These are phyloP conservation scores for Lasioglossum vierecki DNA, from an alignment of 2,888 invertebrate genomes.

Conservation along the genomic window DNA sequence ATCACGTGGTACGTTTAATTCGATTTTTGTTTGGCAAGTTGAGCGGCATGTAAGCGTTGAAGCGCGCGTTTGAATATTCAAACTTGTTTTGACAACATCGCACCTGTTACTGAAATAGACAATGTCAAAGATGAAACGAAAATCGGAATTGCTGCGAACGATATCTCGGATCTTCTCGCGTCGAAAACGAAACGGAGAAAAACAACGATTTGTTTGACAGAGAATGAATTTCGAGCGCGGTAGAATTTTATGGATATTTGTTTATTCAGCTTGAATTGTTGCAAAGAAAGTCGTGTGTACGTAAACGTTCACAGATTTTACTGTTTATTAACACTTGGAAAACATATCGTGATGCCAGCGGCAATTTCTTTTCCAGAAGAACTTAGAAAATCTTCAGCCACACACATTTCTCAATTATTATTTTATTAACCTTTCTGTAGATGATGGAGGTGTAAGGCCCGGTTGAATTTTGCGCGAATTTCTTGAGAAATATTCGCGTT, in stretches of 20 bases:
- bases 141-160: conserved; percentile 38
- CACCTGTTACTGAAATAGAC: conserved; percentile 37
- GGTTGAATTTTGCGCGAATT: background rate
- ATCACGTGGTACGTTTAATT: conserved; percentile 40
- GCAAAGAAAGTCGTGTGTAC: too few species aligned
- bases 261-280: too few species aligned
- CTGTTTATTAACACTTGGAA: too few species aligned
- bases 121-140: conserved; percentile 40
- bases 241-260: background rate
- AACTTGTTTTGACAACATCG: conserved; percentile 60
- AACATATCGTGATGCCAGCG: too few species aligned
- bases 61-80: conserved; percentile 60
- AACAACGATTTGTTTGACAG: too few species aligned
- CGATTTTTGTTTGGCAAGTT: conserved; percentile 60
- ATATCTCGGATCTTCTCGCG: conserved; percentile 22
- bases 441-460: background rate
- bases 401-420: too few species aligned
- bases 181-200: too few species aligned
- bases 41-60: conserved; percentile 39
- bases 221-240: background rate
- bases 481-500: background rate
- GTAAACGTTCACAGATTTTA: too few species aligned
- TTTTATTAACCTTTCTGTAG: background rate
- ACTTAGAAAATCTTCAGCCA: too few species aligned
- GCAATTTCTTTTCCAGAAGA: too few species aligned